Base-by-base conservation (phyloP, 2,888 invertebrate species). In the Dicyrtomina minuta region DNA sequence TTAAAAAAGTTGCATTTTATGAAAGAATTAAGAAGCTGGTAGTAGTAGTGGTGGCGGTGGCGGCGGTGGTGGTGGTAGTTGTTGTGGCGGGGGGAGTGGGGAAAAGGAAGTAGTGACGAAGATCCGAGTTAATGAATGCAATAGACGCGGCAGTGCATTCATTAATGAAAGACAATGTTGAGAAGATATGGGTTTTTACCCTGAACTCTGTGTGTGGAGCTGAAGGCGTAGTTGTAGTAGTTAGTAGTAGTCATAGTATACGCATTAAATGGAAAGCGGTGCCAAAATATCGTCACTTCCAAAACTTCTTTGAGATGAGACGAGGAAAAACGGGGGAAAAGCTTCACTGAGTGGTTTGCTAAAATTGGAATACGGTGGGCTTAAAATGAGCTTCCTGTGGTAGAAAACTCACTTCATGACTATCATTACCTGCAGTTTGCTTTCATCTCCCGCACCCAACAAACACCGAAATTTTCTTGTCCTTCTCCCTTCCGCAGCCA, bases 141-240 rank as follows among this genome's bases (percentile, higher is more conserved):
- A 39, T 33, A 60, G 59, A 43, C 4, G 59, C n/a, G 59, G 43
- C 41, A 41, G 39, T 22, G 20, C 22, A 17, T 60, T 51, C 51
- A 64, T 64, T 64, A 64, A 64, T 64, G 64, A 64, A 64, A 53
- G 64, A 64, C 51, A 64, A 64, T 51, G 64, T 53, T 64, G 39
- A 62, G 62, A 62, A 51, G 20, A 51, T 49, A 51, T 27, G 15
- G 26, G 26, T 17, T 53, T 64, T 64, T 64, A 64, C 51, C 51
- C 43, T 33, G 64, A 64, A 51, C 46, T 39, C 33, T 49, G 20
- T 26, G 22, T 13, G 12, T 56, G 56, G n/a, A n/a, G 26, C n/a
- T 56, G 56, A n/a, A 56, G 20, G 20, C 22, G 17, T 49, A 22
- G 49, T 49, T 49, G 17, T 49, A 22, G 49, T 49, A 33, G 33